These are phyloP conservation scores for Oenanthe oenanthe DNA, from an alignment of 2,113 vertebrate genomes.

Conservation along the genomic window DNA sequence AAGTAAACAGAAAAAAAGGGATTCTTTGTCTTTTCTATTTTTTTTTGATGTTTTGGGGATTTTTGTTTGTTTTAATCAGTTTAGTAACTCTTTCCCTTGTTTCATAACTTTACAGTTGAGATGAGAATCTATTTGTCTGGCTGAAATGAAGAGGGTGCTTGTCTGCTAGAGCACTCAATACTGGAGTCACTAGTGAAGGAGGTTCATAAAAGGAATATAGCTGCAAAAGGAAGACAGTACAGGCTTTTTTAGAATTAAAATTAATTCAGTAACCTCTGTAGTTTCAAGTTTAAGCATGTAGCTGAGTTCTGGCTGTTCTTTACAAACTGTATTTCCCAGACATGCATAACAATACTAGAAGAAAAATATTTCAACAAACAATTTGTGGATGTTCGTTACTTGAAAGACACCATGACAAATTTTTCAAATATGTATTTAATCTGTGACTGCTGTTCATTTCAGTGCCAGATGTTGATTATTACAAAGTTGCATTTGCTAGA, in stretches of 20 bases:
- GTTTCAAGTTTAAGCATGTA: neutral
- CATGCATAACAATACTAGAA: neutral
- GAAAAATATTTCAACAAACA: slow-evolving; percentile 26
- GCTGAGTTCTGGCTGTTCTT: neutral
- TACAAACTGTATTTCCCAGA: neutral
- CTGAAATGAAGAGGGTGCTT: neutral
- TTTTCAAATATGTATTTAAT: slow-evolving; percentile 18
- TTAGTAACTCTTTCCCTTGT: neutral
- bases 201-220: neutral
- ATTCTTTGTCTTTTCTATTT: neutral
- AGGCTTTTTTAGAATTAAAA: neutral
- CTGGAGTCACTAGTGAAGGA: neutral
- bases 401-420: slow-evolving; percentile 40
- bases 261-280: neutral
- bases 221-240: neutral
- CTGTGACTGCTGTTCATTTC: slow-evolving; percentile 14
- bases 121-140: slow-evolving; percentile 9
- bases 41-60: neutral
- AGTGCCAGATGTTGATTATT: slow-evolving; percentile 19
- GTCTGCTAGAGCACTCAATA: neutral
- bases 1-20: slow-evolving; percentile 6
- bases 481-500: neutral
- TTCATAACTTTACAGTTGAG: slow-evolving; percentile 6
- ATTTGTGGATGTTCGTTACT: slow-evolving; percentile 3
- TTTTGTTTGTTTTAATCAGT: neutral